Base-by-base conservation (phyloP, 2,113 vertebrate genomes). In the Lamprotornis superbus region DNA sequence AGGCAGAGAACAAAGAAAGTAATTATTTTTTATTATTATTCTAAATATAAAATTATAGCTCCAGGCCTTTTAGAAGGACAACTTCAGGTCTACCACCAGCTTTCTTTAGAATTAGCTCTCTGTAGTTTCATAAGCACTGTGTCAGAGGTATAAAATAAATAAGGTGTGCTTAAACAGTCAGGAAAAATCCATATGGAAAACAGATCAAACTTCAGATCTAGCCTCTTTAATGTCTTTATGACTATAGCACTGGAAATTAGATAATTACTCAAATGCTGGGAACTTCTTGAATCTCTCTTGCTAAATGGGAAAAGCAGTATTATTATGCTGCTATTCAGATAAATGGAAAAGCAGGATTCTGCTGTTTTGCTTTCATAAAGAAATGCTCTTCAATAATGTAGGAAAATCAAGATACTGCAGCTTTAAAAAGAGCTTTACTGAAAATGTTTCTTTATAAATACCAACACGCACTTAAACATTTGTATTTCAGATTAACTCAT, bases 151-250 rank as follows among this genome's bases (percentile, higher is more conserved):
- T 90, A 80, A 94, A 90, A 83, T 27, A 57, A 86, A 93, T 16
- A 76, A 27, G 12, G n/a, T 86, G 5, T 55, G 27, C 70, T 83
- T 75, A 92, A 13, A 67, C 12, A 55, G 35, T 23, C 47, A 68
- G 61, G 49, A 67, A 93, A 83, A 89, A 87, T 91, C 61, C 37
- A 75, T 89, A 73, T 37, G 27, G 47, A 79, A 95, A 93, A 77
- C 31, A 83, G 31, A 59, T 63, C 37, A 71, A 59, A 69, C 87
- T 78, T 90, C 61, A 82, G 20, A 64, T 42, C 24, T 50, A 90
- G 21, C 10, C 6, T 76, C 33, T 83, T 86, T 80, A 83, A 56
- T 81, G 47, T 31, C 37, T 69, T 78, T 92, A 75, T 4, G 2
- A 56, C 28, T 35, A 27, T 4, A 90, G 75, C 37, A 88, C 14